Evolutionary conservation across 2,888 invertebrate species (phyloP), one percentile per base, ranked within the genome.

Genomic region (Hartigia nigra): DNA sequence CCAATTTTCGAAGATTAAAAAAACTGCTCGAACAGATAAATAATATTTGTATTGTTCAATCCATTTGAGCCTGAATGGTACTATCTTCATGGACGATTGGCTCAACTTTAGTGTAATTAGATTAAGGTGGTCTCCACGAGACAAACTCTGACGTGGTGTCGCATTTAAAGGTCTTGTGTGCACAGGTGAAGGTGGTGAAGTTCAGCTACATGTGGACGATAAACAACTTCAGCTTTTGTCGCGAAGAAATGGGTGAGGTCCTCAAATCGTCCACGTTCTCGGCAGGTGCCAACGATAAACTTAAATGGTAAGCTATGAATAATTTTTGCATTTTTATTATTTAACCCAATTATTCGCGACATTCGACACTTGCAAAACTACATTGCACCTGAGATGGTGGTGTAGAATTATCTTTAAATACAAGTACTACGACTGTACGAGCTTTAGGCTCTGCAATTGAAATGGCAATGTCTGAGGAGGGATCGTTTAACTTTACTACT

Each of bases 201-300:
- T 99, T 99, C 95, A 99, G 98, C 93, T 99, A 99, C 93, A 99
- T 99, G 98, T 99, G 99, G 99, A 99, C 99, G 92, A 99, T 99
- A 94, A 99, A 99, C 94, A 99, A 99, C 95, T 99, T 99, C 94
- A 99, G 99, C 94, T 99, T 99, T 94, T 99, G 99, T 94, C 97
- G 99, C 88, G 99, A 99, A 94, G 99, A 99, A 94, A 99, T 99
- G 99, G 99, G 99, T 89, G 99, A 99, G 94, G 99, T 99, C 88
- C 95, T 99, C 92, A 99, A 99, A 94, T 99, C 99, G 92, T 99
- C 99, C 90, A 99, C 99, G 88, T 99, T 99, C 94, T 99, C 98
- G 86, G 99, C 99, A 86, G 99, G 99, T 92, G 97, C 98, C 93
- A 99, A 98, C 94, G 99, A 99, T 93, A 99, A 99, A 95, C 95